Base-by-base conservation (phyloP, 2,797 vertebrate species). In the Gymnodraco acuticeps region DNA sequence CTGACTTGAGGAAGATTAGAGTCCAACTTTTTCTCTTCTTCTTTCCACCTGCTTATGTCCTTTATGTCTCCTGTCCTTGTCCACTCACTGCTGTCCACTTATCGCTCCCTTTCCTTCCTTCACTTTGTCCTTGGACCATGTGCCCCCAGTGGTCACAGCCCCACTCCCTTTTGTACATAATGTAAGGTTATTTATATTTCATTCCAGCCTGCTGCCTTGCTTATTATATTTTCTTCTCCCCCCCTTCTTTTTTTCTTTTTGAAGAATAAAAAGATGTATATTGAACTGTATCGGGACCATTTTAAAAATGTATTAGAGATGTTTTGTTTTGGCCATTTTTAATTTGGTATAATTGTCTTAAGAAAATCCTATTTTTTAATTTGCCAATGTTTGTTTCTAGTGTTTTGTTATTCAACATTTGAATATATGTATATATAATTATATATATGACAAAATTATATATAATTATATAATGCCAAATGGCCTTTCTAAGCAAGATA, bases 401-500 rank as follows among this genome's bases (percentile, higher is more conserved):
- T 93, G 87, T 93, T 94, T 92, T 94, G 90, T 95, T 95, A 94
- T 95, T 95, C 91, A 93, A 93, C 90, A 93, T 93, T 94, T 94
- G 91, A 94, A 94, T 92, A 95, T 93, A 92, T 95, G 87, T 95
- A 91, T 95, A 94, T 95, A 94, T 95, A 95, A 93, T 94, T 95
- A 94, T 95, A 95, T 95, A 94, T 94, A 94, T 93, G 82, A 89
- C 89, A 87, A 91, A 94, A 94, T 92, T 91, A 95, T 95, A 95
- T 95, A 94, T 95, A 95, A 95, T 95, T 95, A 95, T 95, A 95
- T 94, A 92, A 94, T 92, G 93, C 93, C 92, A 86, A 90, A 95
- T 82, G 92, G 92, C 94, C 93, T 95, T 95, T 95, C 88, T 94
- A 94, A 95, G 89, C 92, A 94, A 93, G 89, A 94, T 93, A 91